Evolutionary conservation across 2,888 invertebrate genomes (phyloP), one percentile per base, ranked within the genome.

Genomic region (Acronicta psi): DNA sequence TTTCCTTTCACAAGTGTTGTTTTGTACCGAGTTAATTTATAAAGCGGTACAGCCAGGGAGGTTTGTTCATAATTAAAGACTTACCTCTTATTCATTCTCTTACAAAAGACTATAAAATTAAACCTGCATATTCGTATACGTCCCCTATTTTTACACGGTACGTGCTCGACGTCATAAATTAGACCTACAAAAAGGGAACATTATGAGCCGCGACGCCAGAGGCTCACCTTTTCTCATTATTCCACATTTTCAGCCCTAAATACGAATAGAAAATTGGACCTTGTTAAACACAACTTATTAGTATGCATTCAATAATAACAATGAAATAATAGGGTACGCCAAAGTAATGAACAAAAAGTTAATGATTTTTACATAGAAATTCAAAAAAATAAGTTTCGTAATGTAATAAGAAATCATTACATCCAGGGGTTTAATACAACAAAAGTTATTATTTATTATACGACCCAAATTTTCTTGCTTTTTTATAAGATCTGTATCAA

Each of bases 51-150:
- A 75, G 69, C 75, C 73, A 72, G 76, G 75, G 77, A 77, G 82
- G 81, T 84, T 84, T 81, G 80, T 83, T 87, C 82, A 87, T 90
- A 90, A 90, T 90, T 89, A 88, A 89, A 89, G 87, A 86, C 87
- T 88, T 79, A 72, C 83, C 88, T 84, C 86, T 86, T 86, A 88
- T 88, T 86, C 86, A 87, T 87, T 85, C 87, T 79, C 82, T 80
- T 84, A 88, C 86, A 89, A 89, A 88, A 87, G 87, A 75, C 84
- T 80, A 85, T 87, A 81, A 87, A 89, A 90, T 90, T 88, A 89
- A 89, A 88, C 85, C 87, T 88, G 85, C 87, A 89, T 90, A 89
- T 88, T 89, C 88, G 86, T 87, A 83, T 79, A 86, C 81, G 85
- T 84, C 83, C 80, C 77, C 84, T 79, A 86, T 88, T 87, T 88